Evolutionary conservation across 2,797 vertebrate species (phyloP).

Genomic region (Novumbra hubbsi): DNA sequence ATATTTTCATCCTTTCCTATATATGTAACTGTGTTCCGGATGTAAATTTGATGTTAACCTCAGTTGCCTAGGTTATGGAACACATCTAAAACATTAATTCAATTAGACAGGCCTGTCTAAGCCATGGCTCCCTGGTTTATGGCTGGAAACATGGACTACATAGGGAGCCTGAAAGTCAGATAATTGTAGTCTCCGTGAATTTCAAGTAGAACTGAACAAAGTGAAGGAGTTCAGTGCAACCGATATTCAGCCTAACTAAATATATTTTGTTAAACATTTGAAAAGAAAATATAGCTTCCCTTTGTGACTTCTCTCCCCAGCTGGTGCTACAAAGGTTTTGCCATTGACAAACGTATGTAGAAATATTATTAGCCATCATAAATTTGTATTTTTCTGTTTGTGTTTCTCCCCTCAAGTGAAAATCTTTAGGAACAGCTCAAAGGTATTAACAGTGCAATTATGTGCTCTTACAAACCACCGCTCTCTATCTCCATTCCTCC

Average conservation of each 20-base stretch:
- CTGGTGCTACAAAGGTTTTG: slow-evolving; percentile 65
- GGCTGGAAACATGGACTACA: slow-evolving; percentile 18
- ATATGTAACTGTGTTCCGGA: neutral
- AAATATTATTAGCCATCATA: slow-evolving; percentile 22
- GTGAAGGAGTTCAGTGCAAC: neutral
- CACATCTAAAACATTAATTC: neutral
- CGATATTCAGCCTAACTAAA: neutral
- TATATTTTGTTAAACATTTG: slow-evolving; percentile 32
- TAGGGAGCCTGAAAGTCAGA: neutral
- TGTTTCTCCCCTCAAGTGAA: neutral
- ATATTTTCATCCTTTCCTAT: neutral
- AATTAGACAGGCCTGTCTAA: neutral
- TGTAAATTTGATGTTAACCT: neutral
- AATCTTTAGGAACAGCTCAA: slow-evolving; percentile 13
- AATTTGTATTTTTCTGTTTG: slow-evolving; percentile 18
- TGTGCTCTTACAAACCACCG: neutral
- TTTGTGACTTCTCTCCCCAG: slow-evolving; percentile 77
- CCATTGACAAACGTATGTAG: slow-evolving; percentile 22
- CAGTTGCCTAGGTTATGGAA: neutral
- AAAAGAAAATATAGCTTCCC: slow-evolving; percentile 75
- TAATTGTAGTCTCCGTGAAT: neutral
- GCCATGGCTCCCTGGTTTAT: slow-evolving; percentile 6
- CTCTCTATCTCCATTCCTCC: neutral
- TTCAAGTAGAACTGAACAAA: neutral
- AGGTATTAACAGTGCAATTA: neutral